Base-by-base conservation (phyloP, 2,797 vertebrate genomes). In the Myripristis murdjan region DNA sequence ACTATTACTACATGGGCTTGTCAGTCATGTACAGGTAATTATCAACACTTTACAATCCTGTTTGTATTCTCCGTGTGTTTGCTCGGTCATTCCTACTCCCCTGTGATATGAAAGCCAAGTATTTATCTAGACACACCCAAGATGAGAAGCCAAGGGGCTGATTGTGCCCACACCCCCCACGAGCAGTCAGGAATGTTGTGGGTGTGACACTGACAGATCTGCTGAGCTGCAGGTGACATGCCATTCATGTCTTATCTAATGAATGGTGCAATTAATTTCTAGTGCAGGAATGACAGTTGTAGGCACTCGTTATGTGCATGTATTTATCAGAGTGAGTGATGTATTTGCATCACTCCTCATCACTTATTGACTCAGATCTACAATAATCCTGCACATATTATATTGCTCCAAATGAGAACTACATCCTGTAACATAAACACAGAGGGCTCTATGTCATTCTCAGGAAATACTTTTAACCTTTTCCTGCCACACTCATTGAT, bases 121-220 rank as follows among this genome's bases (percentile, higher is more conserved):
- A 86, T 91, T 81, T 73, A 65, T 46, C 2, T 2, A 1, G 82
- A 67, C 91, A 90, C 89, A 54, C 89, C 91, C 43, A 67, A 0
- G 23, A 46, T 55, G 6, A 18, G 44, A 64, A 63, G 35, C 28
- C 37, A 8, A 58, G 63, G 60, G 74, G 61, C 43, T 22, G 15
- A 18, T 18, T 4, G 35, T 2, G 37, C 20, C 51, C 20, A 22
- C 2, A 6, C 8, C 73, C 62, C 23, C 51, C 16, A 14, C 47
- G 9, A 18, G 1, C 46, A 0, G 55, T 46, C 64, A 73, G 75
- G 90, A 91, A 92, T 91, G 83, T 10, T 0, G 73, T 52, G 12
- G 5, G 44, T 41, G 52, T 11, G 23, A 33, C 53, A 48, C 24
- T 39, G 10, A 61, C 74, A 79, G 20, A n/a, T n/a, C n/a, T n/a